Evolutionary conservation across 2,888 invertebrate species (phyloP).

Genomic region (Drosophila yooni): DNA sequence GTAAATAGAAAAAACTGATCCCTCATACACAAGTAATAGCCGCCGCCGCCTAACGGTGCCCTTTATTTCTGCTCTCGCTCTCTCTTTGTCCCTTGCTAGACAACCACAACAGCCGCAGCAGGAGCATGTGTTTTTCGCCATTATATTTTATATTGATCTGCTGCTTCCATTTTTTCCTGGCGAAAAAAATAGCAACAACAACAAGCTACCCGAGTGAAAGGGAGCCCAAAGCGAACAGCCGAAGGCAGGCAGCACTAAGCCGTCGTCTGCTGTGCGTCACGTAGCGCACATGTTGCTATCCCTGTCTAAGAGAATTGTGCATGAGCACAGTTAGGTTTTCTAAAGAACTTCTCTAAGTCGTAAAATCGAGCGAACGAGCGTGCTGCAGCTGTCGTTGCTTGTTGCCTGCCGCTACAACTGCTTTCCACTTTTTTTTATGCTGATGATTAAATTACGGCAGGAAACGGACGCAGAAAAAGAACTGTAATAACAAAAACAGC

Average conservation of each 20-base stretch:
- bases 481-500: slow-evolving; percentile 3
- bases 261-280: slow-evolving; percentile 53
- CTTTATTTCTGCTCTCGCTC: slow-evolving; percentile 36
- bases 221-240: slow-evolving; percentile 59
- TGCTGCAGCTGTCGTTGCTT: slow-evolving; percentile 55
- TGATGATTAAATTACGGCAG: slow-evolving; percentile 64
- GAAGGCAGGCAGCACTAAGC: slow-evolving; percentile 16
- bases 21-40: slow-evolving; percentile 53
- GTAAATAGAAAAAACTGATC: slow-evolving; percentile 69
- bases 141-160: slow-evolving; percentile 66
- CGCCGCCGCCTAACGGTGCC: slow-evolving; percentile 65
- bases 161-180: slow-evolving; percentile 55
- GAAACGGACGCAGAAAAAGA: slow-evolving; percentile 47
- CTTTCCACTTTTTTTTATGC: slow-evolving; percentile 53
- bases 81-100: slow-evolving; percentile 19
- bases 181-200: slow-evolving; percentile 20
- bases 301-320: slow-evolving; percentile 43
- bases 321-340: slow-evolving; percentile 56
- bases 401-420: slow-evolving; percentile 25
- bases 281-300: slow-evolving; percentile 49
- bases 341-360: slow-evolving; percentile 55
- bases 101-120: slow-evolving; percentile 12
- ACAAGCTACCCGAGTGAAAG: slow-evolving; percentile 37
- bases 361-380: slow-evolving; percentile 47
- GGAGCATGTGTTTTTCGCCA: slow-evolving; percentile 53